Percentiles rank a stretch among this genome's conserved stretches.
Evolutionary conservation across 2,888 invertebrate species (phyloP).

Genomic region (Steinernema hermaphroditum): DNA sequence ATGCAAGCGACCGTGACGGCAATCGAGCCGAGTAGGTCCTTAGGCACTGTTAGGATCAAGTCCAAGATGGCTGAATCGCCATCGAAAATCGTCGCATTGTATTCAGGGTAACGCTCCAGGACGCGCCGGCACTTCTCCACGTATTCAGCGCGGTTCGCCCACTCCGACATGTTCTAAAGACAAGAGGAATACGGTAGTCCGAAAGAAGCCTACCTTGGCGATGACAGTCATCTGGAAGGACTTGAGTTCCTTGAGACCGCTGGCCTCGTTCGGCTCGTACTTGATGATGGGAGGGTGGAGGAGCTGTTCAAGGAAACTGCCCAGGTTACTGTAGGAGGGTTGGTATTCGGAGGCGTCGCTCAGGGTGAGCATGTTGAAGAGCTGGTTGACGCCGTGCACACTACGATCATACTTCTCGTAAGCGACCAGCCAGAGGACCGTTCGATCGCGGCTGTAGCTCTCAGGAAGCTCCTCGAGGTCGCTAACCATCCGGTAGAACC

Average conservation of each 20-base stretch:
- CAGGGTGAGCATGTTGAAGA: constrained; percentile 37
- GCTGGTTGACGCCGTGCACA: constrained; percentile 35
- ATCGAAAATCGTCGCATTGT: constrained; percentile 63
- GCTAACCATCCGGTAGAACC: constrained; percentile 50
- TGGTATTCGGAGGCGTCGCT: constrained; percentile 38
- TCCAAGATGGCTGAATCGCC: constrained; percentile 60
- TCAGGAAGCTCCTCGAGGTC: constrained; percentile 55
- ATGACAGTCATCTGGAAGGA: constrained; percentile 60
- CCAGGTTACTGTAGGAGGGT: constrained; percentile 53
- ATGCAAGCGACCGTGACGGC: constrained; percentile 63
- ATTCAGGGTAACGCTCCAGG: constrained; percentile 43
- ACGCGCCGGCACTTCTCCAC: constrained; percentile 46
- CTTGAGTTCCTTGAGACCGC: constrained; percentile 31
- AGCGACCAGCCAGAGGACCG: constrained; percentile 57
- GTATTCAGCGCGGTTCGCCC: constrained; percentile 58
- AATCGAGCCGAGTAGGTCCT: constrained; percentile 51
- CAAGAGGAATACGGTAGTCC: too few species aligned
- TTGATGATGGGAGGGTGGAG: constrained; percentile 60
- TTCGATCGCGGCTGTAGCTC: constrained; percentile 55
- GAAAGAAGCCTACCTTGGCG: constrained; percentile 35
- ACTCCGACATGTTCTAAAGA: constrained; percentile 58
- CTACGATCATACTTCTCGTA: constrained; percentile 56
- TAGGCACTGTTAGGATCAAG: constrained; percentile 54
- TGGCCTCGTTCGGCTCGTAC: constrained; percentile 29
- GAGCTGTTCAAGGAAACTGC: constrained; percentile 52